A percentile compares a stretch with the other conserved stretches of the same genome.
Evolutionary conservation across 2,113 vertebrate species (phyloP).

Genomic region (Gymnorhina tibicen): DNA sequence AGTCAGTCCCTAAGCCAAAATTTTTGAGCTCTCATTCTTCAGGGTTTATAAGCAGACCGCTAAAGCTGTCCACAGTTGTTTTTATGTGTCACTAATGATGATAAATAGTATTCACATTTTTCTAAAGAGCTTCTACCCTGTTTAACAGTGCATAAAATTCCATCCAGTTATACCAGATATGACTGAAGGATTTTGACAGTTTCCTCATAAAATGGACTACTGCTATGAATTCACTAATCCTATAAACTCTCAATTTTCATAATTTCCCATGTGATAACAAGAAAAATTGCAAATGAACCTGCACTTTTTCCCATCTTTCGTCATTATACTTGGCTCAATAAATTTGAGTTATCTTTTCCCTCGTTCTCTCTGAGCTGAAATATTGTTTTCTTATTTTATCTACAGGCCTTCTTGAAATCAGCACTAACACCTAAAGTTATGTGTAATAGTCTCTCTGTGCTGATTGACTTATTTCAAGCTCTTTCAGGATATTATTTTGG

Average conservation of each 20-base stretch:
- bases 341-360: background rate
- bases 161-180: background rate
- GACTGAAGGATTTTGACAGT: background rate
- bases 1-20: background rate
- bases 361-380: background rate
- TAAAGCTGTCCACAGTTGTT: background rate
- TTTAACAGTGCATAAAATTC: conserved; percentile 1
- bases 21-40: background rate
- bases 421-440: background rate
- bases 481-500: background rate
- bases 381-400: background rate
- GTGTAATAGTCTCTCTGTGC: background rate
- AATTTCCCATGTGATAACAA: background rate
- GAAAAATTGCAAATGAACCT: conserved; percentile 26
- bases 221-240: background rate
- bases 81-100: background rate
- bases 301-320: background rate
- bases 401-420: background rate
- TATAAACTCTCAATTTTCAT: background rate
- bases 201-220: background rate
- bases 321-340: background rate
- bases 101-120: background rate
- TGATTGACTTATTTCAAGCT: background rate
- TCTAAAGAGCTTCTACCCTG: background rate
- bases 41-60: background rate